Evolutionary conservation across 1,140 invertebrate genomes (phyloP), one percentile per base, ranked within the genome.

Genomic region (Dendroctonus valens): DNA sequence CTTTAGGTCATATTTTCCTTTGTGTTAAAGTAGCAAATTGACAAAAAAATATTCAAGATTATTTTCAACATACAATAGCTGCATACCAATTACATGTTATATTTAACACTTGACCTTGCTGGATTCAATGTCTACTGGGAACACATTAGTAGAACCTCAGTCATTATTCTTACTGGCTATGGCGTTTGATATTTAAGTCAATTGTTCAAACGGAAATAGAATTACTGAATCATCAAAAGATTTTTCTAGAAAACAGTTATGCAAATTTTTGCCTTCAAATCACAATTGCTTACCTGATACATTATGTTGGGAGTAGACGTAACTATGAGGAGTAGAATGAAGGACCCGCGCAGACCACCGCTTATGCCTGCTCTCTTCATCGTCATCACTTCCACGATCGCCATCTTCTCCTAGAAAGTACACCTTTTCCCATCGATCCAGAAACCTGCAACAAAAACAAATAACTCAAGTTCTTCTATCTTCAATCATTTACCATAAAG

Each of bases 341-440:
- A 89, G 77, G 38, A 86, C 82, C 72, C 85, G 83, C 6, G 85
- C 84, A 58, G 88, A 87, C 80, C 87, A 86, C 59, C 85, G 82
- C 76, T 87, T 81, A 78, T 89, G 85, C 67, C 87, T 82, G 42
- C 86, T 85, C 70, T 90, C 87, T 69, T 92, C 90, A 71, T 91
- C 89, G 52, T 89, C 87, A 68, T 92, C 86, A 70, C 86, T 85
- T 51, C 85, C 87, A 60, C 87, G 82, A 73, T 94, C 92, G 0
- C 85, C 87, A 75, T 90, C 89, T 77, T 93, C 91, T 5, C 91
- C 92, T 53, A 92, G 81, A 73, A 89, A 92, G 70, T 94, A 87
- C 11, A 93, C 86, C 76, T 93, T 92, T 75, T 94, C 93, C 79
- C 93, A 95, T 71, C 86, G 82, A 73, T 92, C 88, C 72, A 93